Base-by-base conservation (phyloP, 2,797 vertebrate genomes). In the Pterois miles region DNA sequence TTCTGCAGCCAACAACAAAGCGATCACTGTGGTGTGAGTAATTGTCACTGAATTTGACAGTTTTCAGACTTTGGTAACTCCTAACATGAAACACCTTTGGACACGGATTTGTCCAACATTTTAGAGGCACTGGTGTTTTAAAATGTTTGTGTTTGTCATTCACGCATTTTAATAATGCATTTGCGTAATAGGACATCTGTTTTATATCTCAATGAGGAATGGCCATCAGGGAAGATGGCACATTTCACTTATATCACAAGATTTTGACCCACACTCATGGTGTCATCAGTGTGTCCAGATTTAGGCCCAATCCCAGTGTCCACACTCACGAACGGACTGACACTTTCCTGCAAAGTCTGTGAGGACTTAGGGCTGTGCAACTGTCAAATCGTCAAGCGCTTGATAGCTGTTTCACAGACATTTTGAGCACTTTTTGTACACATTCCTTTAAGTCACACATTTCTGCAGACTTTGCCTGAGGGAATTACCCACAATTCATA, bases 271-370 rank as follows among this genome's bases (percentile, higher is more conserved):
- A 62, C 36, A 54, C 25, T 65, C 58, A 34, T 67, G 48, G 43
- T 58, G 60, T 76, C 67, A 64, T 65, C 56, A 56, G 33, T 65
- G 18, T 60, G 63, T 80, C 73, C 25, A 74, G 18, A 60, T 71
- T 64, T 16, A 22, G 16, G 40, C 40, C 16, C 40, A 43, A 6
- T 43, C 40, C 40, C 40, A 43, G 18, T 43, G 40, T 43, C 40
- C 40, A 43, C 40, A 43, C 40, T 43, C 40, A 43, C 16, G 16
- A 16, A 18, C 40, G 18, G 40, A 43, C 40, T 43, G 40, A 43
- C 40, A 43, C 40, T 8, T 43, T 43, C 40, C 40, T 18, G 40
- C 40, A 18, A 43, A 43, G 40, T 43, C 40, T 4, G 40, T 43
- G 40, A 43, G 40, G 40, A 16, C 40, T 43, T 43, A 43, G 40